Conservation (phyloP, 2,888 invertebrate species). For the Dioctria rufipes region DNA sequence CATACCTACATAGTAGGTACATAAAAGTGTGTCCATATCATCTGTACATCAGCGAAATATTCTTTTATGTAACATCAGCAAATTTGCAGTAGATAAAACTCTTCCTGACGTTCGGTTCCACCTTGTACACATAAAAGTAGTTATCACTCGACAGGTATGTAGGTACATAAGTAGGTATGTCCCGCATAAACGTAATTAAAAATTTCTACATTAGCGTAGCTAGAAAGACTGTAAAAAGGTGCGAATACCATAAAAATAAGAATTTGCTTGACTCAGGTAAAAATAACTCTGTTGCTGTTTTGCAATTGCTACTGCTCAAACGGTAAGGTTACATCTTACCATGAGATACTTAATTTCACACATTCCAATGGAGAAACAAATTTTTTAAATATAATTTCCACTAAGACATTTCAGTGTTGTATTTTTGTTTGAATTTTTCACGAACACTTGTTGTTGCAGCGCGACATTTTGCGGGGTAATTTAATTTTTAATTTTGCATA, state of each 20-base stretch:
- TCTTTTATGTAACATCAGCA: slow-evolving; percentile 6
- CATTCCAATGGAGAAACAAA: background rate
- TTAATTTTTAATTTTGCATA: no score
- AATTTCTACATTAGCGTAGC: background rate
- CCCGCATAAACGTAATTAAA: slow-evolving; percentile 4
- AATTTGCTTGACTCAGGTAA: slow-evolving; percentile 7
- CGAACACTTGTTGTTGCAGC: no score
- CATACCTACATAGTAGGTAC: no score
- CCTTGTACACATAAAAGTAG: background rate
- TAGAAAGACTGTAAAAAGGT: slow-evolving; percentile 10
- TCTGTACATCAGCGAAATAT: background rate
- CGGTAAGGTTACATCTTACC: background rate
- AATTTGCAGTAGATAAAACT: background rate
- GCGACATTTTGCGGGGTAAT: no score
- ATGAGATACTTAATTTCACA: background rate
- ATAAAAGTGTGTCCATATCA: no score
- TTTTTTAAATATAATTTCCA: background rate
- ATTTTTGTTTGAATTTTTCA: no score
- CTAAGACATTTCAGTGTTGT: no score
- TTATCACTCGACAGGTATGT: background rate
- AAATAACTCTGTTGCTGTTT: background rate
- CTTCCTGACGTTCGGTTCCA: background rate
- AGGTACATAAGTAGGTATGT: background rate
- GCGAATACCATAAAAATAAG: slow-evolving; percentile 13
- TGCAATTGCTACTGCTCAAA: background rate